Evolutionary conservation across 2,888 invertebrate species (phyloP).

Genomic region (Maniola hyperantus): DNA sequence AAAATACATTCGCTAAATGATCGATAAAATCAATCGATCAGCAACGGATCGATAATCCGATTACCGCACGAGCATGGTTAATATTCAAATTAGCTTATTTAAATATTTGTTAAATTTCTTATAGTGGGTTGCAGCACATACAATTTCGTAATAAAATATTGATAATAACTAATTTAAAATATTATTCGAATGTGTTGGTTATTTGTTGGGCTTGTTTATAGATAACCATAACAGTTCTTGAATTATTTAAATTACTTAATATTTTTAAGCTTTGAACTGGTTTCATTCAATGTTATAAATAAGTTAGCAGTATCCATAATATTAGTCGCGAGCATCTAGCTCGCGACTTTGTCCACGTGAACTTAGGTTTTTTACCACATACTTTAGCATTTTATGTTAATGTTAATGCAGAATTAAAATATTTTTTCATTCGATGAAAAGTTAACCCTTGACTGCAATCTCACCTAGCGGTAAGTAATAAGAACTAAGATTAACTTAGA

Average conservation of each 20-base stretch:
- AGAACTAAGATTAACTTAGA: no score
- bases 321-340: no score
- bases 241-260: constrained; percentile 1
- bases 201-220: constrained; percentile 9
- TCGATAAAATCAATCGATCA: constrained; percentile 41
- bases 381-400: no score
- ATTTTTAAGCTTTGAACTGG: neutral
- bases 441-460: no score
- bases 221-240: neutral
- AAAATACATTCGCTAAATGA: constrained; percentile 35
- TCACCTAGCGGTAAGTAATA: no score
- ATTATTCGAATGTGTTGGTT: neutral
- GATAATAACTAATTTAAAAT: constrained; percentile 16
- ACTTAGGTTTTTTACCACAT: no score
- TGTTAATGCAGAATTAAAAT: no score
- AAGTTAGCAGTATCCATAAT: no score
- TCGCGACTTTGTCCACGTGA: no score
- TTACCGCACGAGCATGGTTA: constrained; percentile 29
- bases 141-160: constrained; percentile 18
- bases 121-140: constrained; percentile 13
- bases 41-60: constrained; percentile 39
- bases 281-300: neutral
- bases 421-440: no score
- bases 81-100: constrained; percentile 29
- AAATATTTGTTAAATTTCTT: constrained; percentile 23